Percentiles rank a stretch among this genome's conserved stretches.
These are phyloP conservation scores for Tachina grossa DNA, from an alignment of 2,888 invertebrate genomes.

Conservation along the genomic window DNA sequence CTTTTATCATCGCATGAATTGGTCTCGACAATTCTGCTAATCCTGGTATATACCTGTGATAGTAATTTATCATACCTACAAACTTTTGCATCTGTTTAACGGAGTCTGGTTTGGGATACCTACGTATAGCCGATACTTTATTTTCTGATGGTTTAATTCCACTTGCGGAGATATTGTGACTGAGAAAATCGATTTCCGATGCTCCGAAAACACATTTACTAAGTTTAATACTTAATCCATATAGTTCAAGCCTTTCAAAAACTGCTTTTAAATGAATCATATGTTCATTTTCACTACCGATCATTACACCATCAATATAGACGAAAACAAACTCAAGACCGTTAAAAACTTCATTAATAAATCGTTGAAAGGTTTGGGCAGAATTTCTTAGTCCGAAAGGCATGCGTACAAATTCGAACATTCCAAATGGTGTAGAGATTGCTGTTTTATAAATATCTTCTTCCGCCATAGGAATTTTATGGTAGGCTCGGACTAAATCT, in stretches of 20 bases:
- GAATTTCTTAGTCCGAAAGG: not conserved
- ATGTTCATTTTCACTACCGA: not conserved
- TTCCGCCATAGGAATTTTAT: conserved; percentile 4
- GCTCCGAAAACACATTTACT: not conserved
- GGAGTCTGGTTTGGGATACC: not conserved
- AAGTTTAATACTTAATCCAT: not conserved
- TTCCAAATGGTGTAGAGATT: not conserved
- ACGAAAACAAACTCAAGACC: no score
- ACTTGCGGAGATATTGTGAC: not conserved
- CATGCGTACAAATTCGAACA: not conserved
- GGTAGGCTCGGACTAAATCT: not conserved
- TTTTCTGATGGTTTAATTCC: not conserved
- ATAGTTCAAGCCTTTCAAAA: not conserved
- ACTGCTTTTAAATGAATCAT: not conserved
- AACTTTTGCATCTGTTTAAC: conserved; percentile 18
- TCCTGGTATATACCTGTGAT: not conserved
- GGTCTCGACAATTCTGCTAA: no score
- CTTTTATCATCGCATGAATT: not conserved
- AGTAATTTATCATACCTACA: conserved; percentile 14
- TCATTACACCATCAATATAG: not conserved
- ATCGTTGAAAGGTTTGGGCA: no score
- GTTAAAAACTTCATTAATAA: no score
- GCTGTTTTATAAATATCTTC: not conserved
- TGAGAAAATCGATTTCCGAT: not conserved
- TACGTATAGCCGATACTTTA: not conserved